These are phyloP conservation scores for Nanger granti DNA, from an alignment of 2,113 vertebrate genomes.

Conservation along the genomic window DNA sequence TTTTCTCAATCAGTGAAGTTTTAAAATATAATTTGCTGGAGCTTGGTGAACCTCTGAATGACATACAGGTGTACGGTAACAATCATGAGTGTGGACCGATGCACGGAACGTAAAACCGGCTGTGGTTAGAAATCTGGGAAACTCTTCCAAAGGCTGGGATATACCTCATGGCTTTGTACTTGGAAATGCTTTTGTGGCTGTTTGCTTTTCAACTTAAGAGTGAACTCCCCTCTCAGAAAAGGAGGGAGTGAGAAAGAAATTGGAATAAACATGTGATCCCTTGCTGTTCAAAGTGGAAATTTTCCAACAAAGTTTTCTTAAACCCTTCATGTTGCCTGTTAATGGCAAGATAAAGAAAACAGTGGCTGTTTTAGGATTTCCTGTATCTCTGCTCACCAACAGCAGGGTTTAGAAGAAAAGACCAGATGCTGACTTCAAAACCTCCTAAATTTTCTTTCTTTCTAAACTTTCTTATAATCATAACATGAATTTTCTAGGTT, in stretches of 20 bases:
- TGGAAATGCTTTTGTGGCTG: conserved; percentile 77
- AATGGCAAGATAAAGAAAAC: conserved; percentile 65
- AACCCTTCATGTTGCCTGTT: conserved; percentile 62
- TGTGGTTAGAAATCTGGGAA: conserved; percentile 76
- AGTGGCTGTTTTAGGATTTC: conserved; percentile 67
- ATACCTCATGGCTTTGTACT: conserved; percentile 74
- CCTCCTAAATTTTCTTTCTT: conserved; percentile 70
- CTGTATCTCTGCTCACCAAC: conserved; percentile 40
- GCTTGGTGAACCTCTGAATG: conserved; percentile 78
- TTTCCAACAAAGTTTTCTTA: conserved; percentile 75
- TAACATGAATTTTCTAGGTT: conserved; percentile 64
- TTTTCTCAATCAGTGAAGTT: conserved; percentile 69
- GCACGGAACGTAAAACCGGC: conserved; percentile 61
- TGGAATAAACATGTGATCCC: conserved; percentile 72
- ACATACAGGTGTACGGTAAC: conserved; percentile 83
- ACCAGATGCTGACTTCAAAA: conserved; percentile 72
- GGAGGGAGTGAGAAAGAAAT: not conserved
- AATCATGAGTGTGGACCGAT: conserved; percentile 73
- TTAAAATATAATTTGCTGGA: conserved; percentile 78
- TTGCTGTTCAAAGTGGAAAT: conserved; percentile 76
- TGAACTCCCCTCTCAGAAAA: conserved; percentile 72
- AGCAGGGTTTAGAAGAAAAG: conserved; percentile 58
- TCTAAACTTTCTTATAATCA: conserved; percentile 71
- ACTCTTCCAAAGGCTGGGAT: conserved; percentile 60
- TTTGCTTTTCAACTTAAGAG: conserved; percentile 78